These are phyloP conservation scores for Mactromeris polynyma DNA, from an alignment of 2,888 invertebrate genomes.

Conservation along the genomic window DNA sequence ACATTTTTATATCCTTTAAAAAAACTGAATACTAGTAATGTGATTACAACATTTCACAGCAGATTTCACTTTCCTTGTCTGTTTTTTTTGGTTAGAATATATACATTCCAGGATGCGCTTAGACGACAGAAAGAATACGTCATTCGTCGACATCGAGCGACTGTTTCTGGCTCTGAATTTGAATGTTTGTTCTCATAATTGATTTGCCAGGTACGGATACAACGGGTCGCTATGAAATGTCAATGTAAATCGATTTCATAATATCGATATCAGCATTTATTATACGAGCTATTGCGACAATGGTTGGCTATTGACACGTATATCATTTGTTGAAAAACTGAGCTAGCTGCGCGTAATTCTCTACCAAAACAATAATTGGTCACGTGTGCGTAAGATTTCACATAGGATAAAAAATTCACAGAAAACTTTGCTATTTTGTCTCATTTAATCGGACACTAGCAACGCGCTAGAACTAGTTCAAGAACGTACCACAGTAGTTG, in stretches of 20 bases:
- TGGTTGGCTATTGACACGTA: background rate
- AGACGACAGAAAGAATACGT: background rate
- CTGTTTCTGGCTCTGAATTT: slow-evolving; percentile 6
- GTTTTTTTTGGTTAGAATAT: background rate
- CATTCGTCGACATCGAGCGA: background rate
- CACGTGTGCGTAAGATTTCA: no score
- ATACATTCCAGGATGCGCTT: background rate
- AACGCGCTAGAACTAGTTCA: no score
- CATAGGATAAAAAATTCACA: no score
- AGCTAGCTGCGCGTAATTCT: no score
- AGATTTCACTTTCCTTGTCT: background rate
- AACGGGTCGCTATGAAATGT: slow-evolving; percentile 23
- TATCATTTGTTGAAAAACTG: background rate
- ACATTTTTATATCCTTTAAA: slow-evolving; percentile 4
- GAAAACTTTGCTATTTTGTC: no score
- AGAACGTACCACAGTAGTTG: no score
- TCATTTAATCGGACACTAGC: no score
- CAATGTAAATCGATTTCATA: slow-evolving; percentile 41
- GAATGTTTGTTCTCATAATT: slow-evolving; percentile 35
- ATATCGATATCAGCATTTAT: slow-evolving; percentile 2
- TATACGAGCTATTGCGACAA: background rate
- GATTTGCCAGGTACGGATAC: slow-evolving; percentile 21
- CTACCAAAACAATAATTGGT: no score
- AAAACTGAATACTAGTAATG: background rate
- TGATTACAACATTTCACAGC: background rate